These are phyloP conservation scores for Theretra japonica DNA, from an alignment of 2,888 invertebrate species.

Conservation along the genomic window DNA sequence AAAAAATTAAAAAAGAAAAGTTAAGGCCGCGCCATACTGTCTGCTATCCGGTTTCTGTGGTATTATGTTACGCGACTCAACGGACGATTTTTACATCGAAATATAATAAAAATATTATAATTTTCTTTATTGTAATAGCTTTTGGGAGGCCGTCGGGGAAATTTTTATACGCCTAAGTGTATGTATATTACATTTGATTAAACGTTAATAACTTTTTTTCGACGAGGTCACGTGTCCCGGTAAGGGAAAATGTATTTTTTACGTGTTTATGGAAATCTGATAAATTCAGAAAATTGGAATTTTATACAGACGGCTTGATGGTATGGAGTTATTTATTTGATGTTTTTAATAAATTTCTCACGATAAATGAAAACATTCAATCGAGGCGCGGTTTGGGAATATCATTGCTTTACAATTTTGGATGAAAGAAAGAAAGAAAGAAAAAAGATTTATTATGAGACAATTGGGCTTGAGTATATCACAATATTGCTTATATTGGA, in stretches of 20 bases:
- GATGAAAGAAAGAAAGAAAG: too few species aligned
- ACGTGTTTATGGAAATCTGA: constrained; percentile 16
- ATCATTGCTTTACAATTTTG: too few species aligned
- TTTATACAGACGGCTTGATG: background rate
- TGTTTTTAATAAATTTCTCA: background rate
- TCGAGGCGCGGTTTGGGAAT: too few species aligned
- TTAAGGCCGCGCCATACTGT: constrained; percentile 83
- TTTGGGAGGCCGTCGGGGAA: constrained; percentile 38
- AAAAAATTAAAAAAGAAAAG: constrained; percentile 71
- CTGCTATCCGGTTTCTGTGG: constrained; percentile 82
- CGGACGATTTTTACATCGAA: constrained; percentile 61
- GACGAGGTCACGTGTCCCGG: background rate
- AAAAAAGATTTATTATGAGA: too few species aligned
- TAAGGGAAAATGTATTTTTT: background rate
- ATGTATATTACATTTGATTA: constrained; percentile 12
- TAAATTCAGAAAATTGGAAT: background rate
- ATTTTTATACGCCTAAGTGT: constrained; percentile 26
- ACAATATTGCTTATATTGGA: too few species aligned
- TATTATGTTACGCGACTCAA: constrained; percentile 75
- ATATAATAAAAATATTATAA: constrained; percentile 58
- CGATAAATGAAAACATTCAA: background rate
- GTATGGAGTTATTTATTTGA: background rate
- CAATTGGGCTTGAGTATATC: too few species aligned
- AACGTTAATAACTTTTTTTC: constrained; percentile 25
- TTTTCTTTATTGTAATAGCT: constrained; percentile 76